phyloP scores from a whole-genome alignment of 2,888 invertebrate species.

The Rhimphoctona megacephalus region DNA sequence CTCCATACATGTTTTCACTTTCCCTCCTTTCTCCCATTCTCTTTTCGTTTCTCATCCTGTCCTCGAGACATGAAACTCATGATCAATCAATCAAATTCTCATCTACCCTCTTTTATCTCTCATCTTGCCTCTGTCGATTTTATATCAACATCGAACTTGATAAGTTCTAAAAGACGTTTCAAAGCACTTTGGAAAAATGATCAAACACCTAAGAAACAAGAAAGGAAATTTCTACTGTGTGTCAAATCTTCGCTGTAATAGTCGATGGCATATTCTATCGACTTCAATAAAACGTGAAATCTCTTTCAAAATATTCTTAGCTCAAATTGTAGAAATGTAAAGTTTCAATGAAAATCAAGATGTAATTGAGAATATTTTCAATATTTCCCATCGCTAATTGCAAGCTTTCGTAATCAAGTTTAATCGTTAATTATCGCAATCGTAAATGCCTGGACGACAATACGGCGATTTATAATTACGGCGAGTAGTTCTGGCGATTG shows the following conservation, averaged over 20 bases:
- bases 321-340: too few species aligned
- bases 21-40: not conserved
- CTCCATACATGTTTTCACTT: slow-evolving; percentile 32
- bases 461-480: too few species aligned
- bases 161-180: not conserved
- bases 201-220: not conserved
- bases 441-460: not conserved
- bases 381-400: not conserved
- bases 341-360: too few species aligned
- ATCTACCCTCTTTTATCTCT: not conserved
- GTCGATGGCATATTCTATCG: too few species aligned
- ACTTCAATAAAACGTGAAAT: too few species aligned
- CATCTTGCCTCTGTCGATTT: not conserved
- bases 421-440: not conserved
- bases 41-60: not conserved
- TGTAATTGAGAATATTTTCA: too few species aligned
- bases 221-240: not conserved
- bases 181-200: not conserved
- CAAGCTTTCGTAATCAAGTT: not conserved
- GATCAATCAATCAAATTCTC: slow-evolving; percentile 2
- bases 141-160: not conserved
- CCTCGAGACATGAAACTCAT: not conserved
- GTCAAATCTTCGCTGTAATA: too few species aligned
- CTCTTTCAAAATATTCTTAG: too few species aligned
- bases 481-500: not conserved